Conservation (phyloP, 30 jellyfish, hydroid and myxozoan species). For the Cassiopea andromeda region DNA sequence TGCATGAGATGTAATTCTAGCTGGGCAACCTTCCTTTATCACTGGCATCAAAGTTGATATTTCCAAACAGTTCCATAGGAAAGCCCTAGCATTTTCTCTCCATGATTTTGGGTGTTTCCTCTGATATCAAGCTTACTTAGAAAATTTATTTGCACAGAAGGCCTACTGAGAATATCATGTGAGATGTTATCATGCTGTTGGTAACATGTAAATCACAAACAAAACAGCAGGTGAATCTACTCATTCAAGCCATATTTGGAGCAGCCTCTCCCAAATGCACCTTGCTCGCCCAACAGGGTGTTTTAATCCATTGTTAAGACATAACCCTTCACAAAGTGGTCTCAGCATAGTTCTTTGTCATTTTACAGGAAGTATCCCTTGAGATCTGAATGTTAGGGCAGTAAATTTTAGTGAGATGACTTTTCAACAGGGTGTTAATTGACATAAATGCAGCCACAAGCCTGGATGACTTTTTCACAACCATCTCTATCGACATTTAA, state of each 20-base stretch:
- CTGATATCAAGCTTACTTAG: not conserved
- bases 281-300: not conserved
- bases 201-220: conserved; percentile 1
- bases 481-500: too few species aligned
- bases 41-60: conserved; percentile 5
- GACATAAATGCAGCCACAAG: too few species aligned
- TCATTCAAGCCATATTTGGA: conserved; percentile 5
- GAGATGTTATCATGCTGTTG: conserved; percentile 34
- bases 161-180: conserved; percentile 27
- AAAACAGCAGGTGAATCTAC: conserved; percentile 7
- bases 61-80: conserved; percentile 43
- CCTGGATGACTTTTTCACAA: too few species aligned
- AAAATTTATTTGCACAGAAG: conserved; percentile 11
- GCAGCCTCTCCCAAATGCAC: conserved; percentile 14
- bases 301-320: not conserved
- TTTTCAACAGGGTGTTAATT: too few species aligned
- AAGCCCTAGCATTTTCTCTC: conserved; percentile 37
- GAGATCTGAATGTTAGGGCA: too few species aligned
- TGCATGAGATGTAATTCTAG: not conserved
- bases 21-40: not conserved
- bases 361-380: too few species aligned
- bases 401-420: too few species aligned
- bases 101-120: conserved; percentile 21
- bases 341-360: too few species aligned
- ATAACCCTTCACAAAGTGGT: too few species aligned